Percentiles rank a stretch among this genome's conserved stretches.
phyloP scores from a whole-genome alignment of 2,113 vertebrate genomes.

The Erinaceus europaeus region DNA sequence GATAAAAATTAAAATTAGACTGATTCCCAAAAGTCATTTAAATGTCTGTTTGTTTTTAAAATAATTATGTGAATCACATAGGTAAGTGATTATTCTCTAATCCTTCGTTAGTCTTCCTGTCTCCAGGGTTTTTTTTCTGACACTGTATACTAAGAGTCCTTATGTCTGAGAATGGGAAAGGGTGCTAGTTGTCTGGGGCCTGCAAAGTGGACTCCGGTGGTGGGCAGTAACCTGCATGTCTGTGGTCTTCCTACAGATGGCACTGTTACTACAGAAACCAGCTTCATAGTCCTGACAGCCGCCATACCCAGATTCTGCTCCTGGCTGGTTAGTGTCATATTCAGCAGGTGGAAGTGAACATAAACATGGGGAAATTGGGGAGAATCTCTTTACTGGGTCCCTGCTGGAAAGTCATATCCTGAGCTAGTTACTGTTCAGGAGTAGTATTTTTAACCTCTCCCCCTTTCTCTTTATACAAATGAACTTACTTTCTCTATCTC shows the following conservation, averaged over 20 bases:
- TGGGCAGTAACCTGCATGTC: constrained; percentile 34
- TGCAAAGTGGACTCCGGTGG: neutral
- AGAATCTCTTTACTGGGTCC: neutral
- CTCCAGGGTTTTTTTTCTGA: neutral
- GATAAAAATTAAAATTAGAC: constrained; percentile 29
- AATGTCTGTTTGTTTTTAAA: neutral
- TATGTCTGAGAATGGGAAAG: neutral
- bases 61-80: neutral
- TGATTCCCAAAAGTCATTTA: constrained; percentile 3
- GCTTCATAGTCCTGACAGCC: constrained; percentile 88
- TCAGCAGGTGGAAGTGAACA: neutral
- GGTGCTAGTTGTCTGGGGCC: neutral
- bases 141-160: neutral
- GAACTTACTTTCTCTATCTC: neutral
- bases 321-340: constrained; percentile 90
- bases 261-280: constrained; percentile 88
- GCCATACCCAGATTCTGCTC: constrained; percentile 89
- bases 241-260: constrained; percentile 88
- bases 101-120: neutral
- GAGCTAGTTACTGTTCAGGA: constrained; percentile 12
- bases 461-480: constrained; percentile 6
- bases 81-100: neutral
- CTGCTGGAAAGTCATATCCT: neutral
- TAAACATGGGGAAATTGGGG: neutral
- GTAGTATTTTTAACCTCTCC: constrained; percentile 14